Evolutionary conservation across 1,140 invertebrate genomes (phyloP).

Genomic region (Gryllus bimaculatus): DNA sequence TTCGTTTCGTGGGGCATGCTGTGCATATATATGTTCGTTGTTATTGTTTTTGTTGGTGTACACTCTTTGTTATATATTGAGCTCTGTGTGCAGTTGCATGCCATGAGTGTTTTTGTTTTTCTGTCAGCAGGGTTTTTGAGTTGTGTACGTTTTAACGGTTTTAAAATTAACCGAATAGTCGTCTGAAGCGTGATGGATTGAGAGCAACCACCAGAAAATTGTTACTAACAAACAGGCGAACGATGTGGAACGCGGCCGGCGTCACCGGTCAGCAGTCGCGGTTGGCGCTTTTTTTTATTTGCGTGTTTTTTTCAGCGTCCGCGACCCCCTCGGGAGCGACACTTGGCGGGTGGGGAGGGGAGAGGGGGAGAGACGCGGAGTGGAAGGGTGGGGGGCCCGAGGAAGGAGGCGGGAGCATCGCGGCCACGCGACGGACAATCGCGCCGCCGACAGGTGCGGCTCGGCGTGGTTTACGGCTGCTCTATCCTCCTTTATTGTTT

Average conservation of each 20-base stretch:
- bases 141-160: no score
- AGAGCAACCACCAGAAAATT: no score
- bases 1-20: not conserved
- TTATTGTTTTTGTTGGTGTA: slow-evolving; percentile 1
- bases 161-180: no score
- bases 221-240: no score
- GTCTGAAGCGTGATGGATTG: no score
- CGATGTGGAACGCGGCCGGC: no score
- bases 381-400: no score
- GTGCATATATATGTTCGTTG: not conserved
- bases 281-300: no score
- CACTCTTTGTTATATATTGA: slow-evolving; percentile 5
- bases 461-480: not conserved
- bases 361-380: not conserved
- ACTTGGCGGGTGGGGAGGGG: not conserved
- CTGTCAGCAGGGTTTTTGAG: no score
- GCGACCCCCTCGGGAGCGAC: not conserved
- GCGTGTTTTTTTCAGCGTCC: no score
- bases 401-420: not conserved
- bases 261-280: no score
- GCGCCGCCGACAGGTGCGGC: not conserved
- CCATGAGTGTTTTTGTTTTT: not conserved
- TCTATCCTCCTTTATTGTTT: slow-evolving; percentile 2
- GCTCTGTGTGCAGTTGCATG: slow-evolving; percentile 2
- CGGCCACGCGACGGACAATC: no score